Evolutionary conservation across 2,113 vertebrate genomes (phyloP).

Genomic region (Diadophis punctatus): DNA sequence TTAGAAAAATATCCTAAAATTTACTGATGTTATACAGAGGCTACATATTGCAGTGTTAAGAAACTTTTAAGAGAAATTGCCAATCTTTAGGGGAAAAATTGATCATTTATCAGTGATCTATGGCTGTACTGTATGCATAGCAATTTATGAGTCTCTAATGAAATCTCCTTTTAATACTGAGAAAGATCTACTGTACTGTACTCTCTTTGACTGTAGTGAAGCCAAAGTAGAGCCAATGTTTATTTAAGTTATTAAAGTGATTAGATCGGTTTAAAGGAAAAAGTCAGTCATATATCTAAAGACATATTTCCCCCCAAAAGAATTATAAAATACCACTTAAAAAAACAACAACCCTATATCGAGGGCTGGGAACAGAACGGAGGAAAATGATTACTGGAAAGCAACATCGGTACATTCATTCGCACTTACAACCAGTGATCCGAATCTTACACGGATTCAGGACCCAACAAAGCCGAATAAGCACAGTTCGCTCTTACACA

Average conservation of each 20-base stretch:
- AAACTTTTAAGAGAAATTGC: not conserved
- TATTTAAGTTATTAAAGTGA: conserved; percentile 33
- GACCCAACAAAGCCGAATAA: conserved; percentile 2
- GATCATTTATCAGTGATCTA: not conserved
- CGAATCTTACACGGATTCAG: not conserved
- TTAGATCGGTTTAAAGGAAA: conserved; percentile 14
- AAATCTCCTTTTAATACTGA: not conserved
- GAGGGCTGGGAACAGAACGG: not conserved
- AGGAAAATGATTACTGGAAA: not conserved
- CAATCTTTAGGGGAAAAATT: not conserved
- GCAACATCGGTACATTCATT: not conserved
- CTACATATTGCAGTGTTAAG: not conserved
- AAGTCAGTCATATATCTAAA: not conserved
- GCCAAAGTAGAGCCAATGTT: not conserved
- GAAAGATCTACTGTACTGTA: not conserved
- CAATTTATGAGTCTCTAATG: not conserved
- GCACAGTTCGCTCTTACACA: fast-evolving
- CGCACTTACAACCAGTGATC: not conserved
- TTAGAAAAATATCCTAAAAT: not conserved
- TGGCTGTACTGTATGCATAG: not conserved
- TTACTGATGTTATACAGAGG: not conserved
- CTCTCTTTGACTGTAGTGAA: not conserved
- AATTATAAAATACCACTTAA: not conserved
- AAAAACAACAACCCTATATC: not conserved
- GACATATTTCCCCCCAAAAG: not conserved